Conservation (phyloP, 2,113 vertebrate species). For the Apus apus region DNA sequence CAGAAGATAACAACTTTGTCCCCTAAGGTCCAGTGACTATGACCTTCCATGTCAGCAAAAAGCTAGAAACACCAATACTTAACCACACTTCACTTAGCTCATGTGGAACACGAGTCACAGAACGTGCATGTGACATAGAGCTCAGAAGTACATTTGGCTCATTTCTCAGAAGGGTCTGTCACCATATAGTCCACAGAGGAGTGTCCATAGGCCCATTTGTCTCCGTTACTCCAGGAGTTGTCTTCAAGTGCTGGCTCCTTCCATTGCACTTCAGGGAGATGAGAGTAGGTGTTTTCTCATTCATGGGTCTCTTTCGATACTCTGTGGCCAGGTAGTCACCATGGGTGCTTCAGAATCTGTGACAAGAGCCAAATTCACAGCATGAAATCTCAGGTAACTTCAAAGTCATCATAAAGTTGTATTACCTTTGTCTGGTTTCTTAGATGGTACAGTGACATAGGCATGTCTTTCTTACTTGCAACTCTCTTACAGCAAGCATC, state of each 20-base stretch:
- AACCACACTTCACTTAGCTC: neutral
- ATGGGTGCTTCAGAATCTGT: neutral
- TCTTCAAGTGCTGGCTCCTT: neutral
- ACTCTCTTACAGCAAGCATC: neutral
- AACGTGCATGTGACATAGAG: neutral
- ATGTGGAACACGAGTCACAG: neutral
- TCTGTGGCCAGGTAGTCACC: neutral
- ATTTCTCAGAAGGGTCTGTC: neutral
- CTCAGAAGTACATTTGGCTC: neutral
- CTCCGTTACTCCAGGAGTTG: neutral
- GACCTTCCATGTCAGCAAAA: neutral
- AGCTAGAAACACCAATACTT: neutral
- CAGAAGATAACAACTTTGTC: neutral
- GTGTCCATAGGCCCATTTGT: neutral
- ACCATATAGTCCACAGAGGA: neutral
- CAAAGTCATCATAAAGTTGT: neutral
- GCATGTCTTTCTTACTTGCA: neutral
- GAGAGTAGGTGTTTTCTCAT: neutral
- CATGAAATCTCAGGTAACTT: neutral
- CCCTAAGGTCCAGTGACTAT: neutral
- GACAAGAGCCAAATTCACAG: neutral
- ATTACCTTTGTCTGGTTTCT: neutral
- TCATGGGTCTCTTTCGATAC: neutral
- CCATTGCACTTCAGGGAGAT: neutral
- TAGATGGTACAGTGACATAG: neutral